phyloP scores from a whole-genome alignment of 2,888 invertebrate genomes.

The Drosophila affinis region DNA sequence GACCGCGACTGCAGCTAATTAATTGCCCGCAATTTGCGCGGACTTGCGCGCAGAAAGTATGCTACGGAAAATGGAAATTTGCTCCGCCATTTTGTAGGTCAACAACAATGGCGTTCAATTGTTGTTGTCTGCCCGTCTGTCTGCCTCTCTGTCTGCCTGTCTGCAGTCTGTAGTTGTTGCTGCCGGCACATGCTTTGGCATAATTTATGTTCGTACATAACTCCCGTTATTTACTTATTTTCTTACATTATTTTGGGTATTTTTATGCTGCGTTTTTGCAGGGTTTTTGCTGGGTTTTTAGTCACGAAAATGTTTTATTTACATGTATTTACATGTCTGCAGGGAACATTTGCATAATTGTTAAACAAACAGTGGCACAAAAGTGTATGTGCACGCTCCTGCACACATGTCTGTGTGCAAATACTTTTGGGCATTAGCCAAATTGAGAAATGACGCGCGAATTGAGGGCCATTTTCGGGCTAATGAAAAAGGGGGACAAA shows the following conservation, averaged over 20 bases:
- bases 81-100: conserved; percentile 58
- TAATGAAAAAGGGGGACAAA: background rate
- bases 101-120: conserved; percentile 33
- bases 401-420: conserved; percentile 14
- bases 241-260: conserved; percentile 43
- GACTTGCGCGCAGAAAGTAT: conserved; percentile 59
- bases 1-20: conserved; percentile 63
- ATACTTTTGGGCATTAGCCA: conserved; percentile 33
- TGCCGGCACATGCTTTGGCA: conserved; percentile 65
- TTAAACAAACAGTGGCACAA: conserved; percentile 31
- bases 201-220: conserved; percentile 68
- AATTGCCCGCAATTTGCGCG: conserved; percentile 68
- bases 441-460: conserved; percentile 12
- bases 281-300: conserved; percentile 15
- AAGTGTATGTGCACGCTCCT: conserved; percentile 4
- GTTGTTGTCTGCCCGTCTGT: conserved; percentile 17
- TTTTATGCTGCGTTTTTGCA: conserved; percentile 10
- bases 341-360: conserved; percentile 64
- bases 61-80: conserved; percentile 47
- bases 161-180: conserved; percentile 18
- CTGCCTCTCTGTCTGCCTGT: conserved; percentile 8
- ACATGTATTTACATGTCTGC: conserved; percentile 60
- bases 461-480: background rate
- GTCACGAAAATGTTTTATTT: conserved; percentile 58
- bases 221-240: conserved; percentile 42